Conservation (phyloP, 2,888 invertebrate genomes). For the Xanthostigma xanthostigma region DNA sequence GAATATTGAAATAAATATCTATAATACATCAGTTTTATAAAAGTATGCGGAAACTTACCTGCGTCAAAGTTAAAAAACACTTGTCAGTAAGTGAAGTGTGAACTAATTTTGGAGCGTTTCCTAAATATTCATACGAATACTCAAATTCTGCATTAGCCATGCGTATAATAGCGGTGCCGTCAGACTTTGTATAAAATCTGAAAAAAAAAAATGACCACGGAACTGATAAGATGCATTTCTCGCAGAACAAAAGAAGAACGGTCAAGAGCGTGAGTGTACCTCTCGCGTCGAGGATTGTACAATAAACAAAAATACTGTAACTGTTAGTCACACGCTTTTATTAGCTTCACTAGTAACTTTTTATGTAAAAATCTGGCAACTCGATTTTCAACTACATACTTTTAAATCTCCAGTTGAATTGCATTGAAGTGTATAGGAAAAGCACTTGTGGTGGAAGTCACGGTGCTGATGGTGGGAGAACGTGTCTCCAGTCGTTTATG, state of each 20-base stretch:
- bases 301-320: too few relatives aligned
- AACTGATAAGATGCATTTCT: conserved; percentile 8
- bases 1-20: too few relatives aligned
- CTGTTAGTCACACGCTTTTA: too few relatives aligned
- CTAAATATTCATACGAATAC: conserved; percentile 96
- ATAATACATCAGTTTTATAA: background rate
- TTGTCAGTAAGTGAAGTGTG: conserved; percentile 93
- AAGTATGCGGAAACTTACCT: conserved; percentile 33
- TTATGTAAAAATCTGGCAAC: too few relatives aligned
- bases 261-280: background rate
- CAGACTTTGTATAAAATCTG: conserved; percentile 52
- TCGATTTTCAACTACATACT: too few relatives aligned
- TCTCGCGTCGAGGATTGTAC: too few relatives aligned
- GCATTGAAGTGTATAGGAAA: too few relatives aligned
- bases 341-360: too few relatives aligned
- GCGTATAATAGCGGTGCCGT: conserved; percentile 52
- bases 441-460: too few relatives aligned
- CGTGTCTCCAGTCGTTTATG: too few relatives aligned
- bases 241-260: conserved; percentile 2
- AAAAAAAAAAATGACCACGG: conserved; percentile 9
- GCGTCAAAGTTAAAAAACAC: conserved; percentile 92
- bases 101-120: conserved; percentile 89
- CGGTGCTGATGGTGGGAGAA: too few relatives aligned
- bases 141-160: conserved; percentile 92
- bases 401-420: too few relatives aligned